Evolutionary conservation across 2,888 invertebrate genomes (phyloP).

Genomic region (Spilosoma lubricipeda): DNA sequence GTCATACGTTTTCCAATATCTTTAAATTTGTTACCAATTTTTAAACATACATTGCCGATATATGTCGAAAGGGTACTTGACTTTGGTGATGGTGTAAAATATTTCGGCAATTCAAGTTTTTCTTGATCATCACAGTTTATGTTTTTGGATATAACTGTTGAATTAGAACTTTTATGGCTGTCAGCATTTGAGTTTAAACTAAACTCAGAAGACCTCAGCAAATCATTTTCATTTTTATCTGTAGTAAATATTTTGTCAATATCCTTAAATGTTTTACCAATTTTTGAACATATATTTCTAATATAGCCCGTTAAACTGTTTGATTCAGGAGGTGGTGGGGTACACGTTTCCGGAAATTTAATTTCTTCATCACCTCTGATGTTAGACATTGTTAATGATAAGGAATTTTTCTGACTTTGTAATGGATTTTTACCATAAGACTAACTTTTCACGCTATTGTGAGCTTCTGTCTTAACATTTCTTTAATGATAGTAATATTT

Average conservation of each 20-base stretch:
- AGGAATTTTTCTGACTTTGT: neutral
- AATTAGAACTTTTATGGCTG: neutral
- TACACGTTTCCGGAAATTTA: neutral
- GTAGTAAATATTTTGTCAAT: neutral
- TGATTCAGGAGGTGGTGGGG: neutral
- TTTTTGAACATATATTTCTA: neutral
- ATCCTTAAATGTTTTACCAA: slow-evolving; percentile 1
- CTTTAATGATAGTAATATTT: neutral
- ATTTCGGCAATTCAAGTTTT: neutral
- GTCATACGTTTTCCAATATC: neutral
- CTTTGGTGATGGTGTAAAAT: neutral
- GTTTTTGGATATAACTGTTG: neutral
- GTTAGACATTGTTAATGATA: neutral
- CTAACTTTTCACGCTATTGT: too few species aligned
- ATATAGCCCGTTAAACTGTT: neutral
- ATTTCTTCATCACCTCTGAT: neutral
- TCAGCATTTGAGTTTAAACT: neutral
- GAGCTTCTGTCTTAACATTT: neutral
- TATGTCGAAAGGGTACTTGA: neutral
- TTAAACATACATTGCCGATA: slow-evolving; percentile 4
- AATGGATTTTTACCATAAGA: neutral
- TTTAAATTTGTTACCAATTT: neutral
- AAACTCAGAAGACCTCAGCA: neutral
- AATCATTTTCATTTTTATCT: neutral
- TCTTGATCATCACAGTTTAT: neutral